These are phyloP conservation scores for Galeruca laticollis DNA, from an alignment of 2,888 invertebrate genomes.

Conservation along the genomic window DNA sequence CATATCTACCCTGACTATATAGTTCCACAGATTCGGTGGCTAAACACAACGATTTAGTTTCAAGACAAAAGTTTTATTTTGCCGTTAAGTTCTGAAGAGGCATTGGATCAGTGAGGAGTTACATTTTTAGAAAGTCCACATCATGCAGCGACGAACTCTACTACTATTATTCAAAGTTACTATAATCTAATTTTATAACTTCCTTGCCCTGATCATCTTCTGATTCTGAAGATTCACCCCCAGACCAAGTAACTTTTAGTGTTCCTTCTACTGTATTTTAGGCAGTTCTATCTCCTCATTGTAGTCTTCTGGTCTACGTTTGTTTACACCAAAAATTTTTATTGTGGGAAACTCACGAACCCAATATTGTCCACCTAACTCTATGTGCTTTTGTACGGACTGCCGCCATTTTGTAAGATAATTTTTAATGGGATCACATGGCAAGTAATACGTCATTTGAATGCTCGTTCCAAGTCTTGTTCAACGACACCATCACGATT, in stretches of 20 bases:
- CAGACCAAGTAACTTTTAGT: constrained; percentile 80
- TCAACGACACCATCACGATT: no score
- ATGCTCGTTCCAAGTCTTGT: no score
- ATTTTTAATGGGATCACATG: no score
- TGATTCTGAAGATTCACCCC: constrained; percentile 64
- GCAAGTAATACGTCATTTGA: no score
- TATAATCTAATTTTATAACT: constrained; percentile 94
- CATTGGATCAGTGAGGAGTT: constrained; percentile 96
- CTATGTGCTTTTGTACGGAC: constrained; percentile 90
- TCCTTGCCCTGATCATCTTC: constrained; percentile 66
- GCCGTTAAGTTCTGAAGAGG: constrained; percentile 94
- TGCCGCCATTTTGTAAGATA: no score
- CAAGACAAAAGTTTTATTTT: constrained; percentile 97
- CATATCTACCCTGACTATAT: no score
- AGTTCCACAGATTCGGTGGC: no score
- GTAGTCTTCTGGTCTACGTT: constrained; percentile 85
- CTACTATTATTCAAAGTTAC: constrained; percentile 93
- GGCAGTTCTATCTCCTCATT: constrained; percentile 87
- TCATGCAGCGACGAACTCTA: constrained; percentile 98
- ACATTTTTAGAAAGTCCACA: constrained; percentile 97
- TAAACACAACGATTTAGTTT: no score
- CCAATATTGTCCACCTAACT: constrained; percentile 82
- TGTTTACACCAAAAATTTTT: constrained; percentile 91
- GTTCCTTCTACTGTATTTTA: constrained; percentile 88
- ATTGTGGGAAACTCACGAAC: constrained; percentile 96